Evolutionary conservation across 2,113 vertebrate genomes (phyloP), one percentile per base, ranked within the genome.

Genomic region (Stigmatopora argus): DNA sequence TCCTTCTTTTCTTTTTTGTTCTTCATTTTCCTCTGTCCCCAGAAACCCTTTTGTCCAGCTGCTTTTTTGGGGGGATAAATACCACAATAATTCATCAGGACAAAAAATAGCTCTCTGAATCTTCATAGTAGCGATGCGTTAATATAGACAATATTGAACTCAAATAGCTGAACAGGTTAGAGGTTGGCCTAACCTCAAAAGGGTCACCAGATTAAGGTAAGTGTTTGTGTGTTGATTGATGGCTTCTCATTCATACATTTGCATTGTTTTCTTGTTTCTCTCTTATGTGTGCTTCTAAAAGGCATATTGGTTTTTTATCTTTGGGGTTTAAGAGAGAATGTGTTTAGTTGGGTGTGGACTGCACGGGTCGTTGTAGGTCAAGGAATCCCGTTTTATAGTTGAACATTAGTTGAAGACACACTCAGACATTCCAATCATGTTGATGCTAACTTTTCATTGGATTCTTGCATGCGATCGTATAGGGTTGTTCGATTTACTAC

Each of bases 161-260:
- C 10, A 12, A 12, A 48, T 49, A 63, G 62, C 46, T 49, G 46
- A n/a, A 34, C 26, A n/a, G 11, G 46, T 47, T 49, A 18, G 46
- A 34, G 46, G 4, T 47, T 18, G 46, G 12, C 59, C 38, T 61
- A 7, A 45, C 19, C n/a, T n/a, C 59, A 3, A 23, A 41, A 45
- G 13, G 38, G 38, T 61, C 59, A 23, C 45, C 23, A 61, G 59
- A 56, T 66, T 55, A 71, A 60, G 15, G 13, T 35, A n/a, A 51
- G 17, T 1, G 7, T 17, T 44, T 4, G 2, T 15, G 19, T 0
- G 3, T 44, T 65, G 63, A 61, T 46, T 65, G 52, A 61, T 46
- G 19, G 11, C n/a, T 7, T 45, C 38, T 61, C 38, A 15, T 2
- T 10, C 19, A 44, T 7, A 61, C 58, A 3, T 60, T 21, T 21